Evolutionary conservation across 2,797 vertebrate species (phyloP).

Genomic region (Spinus pinus): DNA sequence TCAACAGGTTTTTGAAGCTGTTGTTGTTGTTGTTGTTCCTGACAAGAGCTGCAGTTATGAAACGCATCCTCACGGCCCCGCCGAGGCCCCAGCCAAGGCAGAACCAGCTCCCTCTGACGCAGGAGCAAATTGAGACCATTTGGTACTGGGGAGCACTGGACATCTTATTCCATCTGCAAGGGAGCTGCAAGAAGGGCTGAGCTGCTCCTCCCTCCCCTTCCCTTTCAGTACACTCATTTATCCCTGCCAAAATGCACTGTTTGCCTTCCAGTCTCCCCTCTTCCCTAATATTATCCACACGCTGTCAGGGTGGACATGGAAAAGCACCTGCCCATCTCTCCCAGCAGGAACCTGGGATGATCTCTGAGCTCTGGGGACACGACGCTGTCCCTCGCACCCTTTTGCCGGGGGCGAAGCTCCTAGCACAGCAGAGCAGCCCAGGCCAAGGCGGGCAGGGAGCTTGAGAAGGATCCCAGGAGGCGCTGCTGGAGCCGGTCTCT

Average conservation of each 20-base stretch:
- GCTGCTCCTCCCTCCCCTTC: neutral
- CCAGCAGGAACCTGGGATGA: neutral
- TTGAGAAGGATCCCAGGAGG: neutral
- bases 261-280: neutral
- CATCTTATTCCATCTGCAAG: neutral
- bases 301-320: neutral
- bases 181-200: neutral
- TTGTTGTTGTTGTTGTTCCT: neutral
- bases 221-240: neutral
- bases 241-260: neutral
- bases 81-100: neutral
- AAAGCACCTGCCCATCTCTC: neutral
- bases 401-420: neutral
- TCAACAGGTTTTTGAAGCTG: slow-evolving; percentile 37
- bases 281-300: neutral
- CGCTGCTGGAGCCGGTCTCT: neutral
- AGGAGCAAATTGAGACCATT: slow-evolving; percentile 56
- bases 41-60: slow-evolving; percentile 38
- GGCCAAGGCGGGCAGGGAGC: neutral
- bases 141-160: slow-evolving; percentile 12
- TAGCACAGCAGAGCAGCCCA: neutral
- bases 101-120: slow-evolving; percentile 10
- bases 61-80: neutral
- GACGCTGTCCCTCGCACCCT: neutral
- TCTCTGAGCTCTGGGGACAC: neutral